Conservation (phyloP, 2,888 invertebrate genomes). For the Theretra japonica region DNA sequence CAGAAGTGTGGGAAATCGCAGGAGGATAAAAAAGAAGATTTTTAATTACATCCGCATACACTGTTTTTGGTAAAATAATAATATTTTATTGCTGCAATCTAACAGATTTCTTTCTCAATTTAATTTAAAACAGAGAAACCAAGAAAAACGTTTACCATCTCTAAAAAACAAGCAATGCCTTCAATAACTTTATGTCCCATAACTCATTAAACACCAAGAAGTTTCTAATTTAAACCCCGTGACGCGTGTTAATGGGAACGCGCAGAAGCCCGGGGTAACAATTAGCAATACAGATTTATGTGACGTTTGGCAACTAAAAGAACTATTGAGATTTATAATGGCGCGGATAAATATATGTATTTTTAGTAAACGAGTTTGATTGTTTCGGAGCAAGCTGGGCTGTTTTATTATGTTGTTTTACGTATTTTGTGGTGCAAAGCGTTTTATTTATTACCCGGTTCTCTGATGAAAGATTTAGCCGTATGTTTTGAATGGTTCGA, state of each 20-base stretch:
- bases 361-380: slow-evolving; percentile 11
- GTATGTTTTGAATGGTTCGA: neutral
- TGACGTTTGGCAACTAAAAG: slow-evolving; percentile 43
- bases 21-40: too few species aligned
- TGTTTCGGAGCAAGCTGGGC: neutral
- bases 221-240: neutral
- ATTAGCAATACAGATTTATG: slow-evolving; percentile 75
- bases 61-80: too few species aligned
- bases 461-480: neutral
- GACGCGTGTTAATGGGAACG: slow-evolving; percentile 46
- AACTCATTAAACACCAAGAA: neutral
- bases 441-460: neutral
- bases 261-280: slow-evolving; percentile 59
- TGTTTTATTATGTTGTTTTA: slow-evolving; percentile 19
- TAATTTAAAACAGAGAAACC: too few species aligned
- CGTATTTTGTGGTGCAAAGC: neutral
- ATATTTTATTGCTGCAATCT: too few species aligned
- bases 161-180: too few species aligned
- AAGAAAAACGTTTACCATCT: too few species aligned
- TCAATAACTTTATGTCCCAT: too few species aligned
- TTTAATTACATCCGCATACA: too few species aligned
- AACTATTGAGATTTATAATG: slow-evolving; percentile 24
- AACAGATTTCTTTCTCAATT: too few species aligned
- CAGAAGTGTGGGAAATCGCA: too few species aligned
- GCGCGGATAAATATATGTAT: slow-evolving; percentile 22